Conservation (phyloP, 2,888 invertebrate genomes). For the Pheosia tremula region DNA sequence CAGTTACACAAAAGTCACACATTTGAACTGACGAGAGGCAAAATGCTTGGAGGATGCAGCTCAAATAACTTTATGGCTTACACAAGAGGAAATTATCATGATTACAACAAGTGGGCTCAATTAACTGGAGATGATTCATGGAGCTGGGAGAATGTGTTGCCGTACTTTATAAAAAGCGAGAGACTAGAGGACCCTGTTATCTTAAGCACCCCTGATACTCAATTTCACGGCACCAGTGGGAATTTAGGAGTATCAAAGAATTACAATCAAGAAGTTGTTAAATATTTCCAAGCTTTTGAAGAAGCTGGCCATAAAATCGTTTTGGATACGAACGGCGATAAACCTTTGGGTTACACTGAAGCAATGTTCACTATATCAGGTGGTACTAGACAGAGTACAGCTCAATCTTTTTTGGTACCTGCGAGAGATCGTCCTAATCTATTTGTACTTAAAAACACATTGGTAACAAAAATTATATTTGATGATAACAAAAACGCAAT, state of each 20-base stretch:
- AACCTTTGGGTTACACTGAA: constrained; percentile 71
- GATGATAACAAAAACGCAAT: constrained; percentile 68
- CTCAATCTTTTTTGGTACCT: constrained; percentile 71
- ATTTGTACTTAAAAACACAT: constrained; percentile 66
- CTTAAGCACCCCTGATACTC: constrained; percentile 19
- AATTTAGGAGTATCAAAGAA: constrained; percentile 61
- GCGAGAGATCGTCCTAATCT: constrained; percentile 54
- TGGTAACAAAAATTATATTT: constrained; percentile 75
- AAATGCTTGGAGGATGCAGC: constrained; percentile 83
- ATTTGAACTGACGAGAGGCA: constrained; percentile 73
- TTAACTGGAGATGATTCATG: constrained; percentile 73
- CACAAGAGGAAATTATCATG: constrained; percentile 63
- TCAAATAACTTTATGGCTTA: constrained; percentile 80
- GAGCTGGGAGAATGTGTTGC: constrained; percentile 76
- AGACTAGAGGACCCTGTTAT: constrained; percentile 44
- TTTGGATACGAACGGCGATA: constrained; percentile 59
- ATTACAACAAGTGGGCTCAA: constrained; percentile 76
- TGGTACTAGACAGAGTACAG: constrained; percentile 72
- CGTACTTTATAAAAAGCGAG: constrained; percentile 78
- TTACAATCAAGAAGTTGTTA: constrained; percentile 21
- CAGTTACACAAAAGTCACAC: constrained; percentile 25
- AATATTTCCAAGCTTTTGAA: constrained; percentile 57
- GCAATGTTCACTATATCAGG: constrained; percentile 68
- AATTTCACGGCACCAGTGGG: constrained; percentile 65
- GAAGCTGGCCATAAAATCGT: constrained; percentile 64